A percentile compares a stretch with the other conserved stretches of the same genome.
phyloP scores from a whole-genome alignment of 2,797 vertebrate species.

The Typhlichthys eigenmanni region DNA sequence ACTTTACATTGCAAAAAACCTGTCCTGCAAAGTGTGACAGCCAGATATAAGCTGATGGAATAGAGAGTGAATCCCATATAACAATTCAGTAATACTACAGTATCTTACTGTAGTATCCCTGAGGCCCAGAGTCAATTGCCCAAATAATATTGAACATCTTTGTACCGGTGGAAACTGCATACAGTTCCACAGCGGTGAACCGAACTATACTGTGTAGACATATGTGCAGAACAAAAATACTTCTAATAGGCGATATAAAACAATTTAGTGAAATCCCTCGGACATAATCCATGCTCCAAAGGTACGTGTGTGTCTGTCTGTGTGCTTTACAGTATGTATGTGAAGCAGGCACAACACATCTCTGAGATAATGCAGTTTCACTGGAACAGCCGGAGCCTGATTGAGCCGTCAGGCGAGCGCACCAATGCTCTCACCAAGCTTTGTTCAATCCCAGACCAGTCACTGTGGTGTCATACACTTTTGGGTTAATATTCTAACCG shows the following conservation, averaged over 20 bases:
- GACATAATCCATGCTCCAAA: conserved; percentile 1
- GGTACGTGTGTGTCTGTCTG: conserved; percentile 4
- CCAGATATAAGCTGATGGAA: conserved; percentile 12
- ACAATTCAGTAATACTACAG: conserved; percentile 61
- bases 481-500: conserved; percentile 80
- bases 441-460: conserved; percentile 83
- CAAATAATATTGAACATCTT: conserved; percentile 77
- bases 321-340: conserved; percentile 5
- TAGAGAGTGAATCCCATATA: conserved; percentile 69
- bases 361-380: conserved; percentile 46
- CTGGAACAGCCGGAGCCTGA: conserved; percentile 59
- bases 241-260: background rate
- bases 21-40: no score
- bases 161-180: conserved; percentile 55
- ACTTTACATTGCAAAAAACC: no score
- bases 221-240: conserved; percentile 24
- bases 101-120: conserved; percentile 79
- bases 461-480: conserved; percentile 79
- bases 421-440: conserved; percentile 70
- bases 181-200: conserved; percentile 17
- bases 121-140: conserved; percentile 54
- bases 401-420: conserved; percentile 72
- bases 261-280: no score
- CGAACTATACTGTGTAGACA: conserved; percentile 6
- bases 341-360: conserved; percentile 9